These are phyloP conservation scores for Physocephala rufipes DNA, from an alignment of 2,888 invertebrate genomes.

Conservation along the genomic window DNA sequence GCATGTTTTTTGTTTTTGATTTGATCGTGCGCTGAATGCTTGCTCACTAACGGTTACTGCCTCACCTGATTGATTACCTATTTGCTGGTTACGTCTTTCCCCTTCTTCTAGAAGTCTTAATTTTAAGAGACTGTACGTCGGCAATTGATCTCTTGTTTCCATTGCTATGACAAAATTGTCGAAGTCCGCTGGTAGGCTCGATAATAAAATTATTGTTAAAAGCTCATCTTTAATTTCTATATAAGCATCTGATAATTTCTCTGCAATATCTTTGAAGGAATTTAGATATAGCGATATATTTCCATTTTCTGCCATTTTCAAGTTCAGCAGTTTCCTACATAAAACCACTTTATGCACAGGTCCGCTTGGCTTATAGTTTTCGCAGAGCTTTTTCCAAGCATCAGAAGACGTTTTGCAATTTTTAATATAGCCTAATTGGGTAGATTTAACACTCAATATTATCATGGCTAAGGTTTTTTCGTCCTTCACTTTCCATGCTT, in stretches of 20 bases:
- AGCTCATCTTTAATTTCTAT: slow-evolving; percentile 14
- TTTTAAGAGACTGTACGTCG: slow-evolving; percentile 26
- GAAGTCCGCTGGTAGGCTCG: slow-evolving; percentile 2
- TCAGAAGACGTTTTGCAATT: slow-evolving; percentile 37
- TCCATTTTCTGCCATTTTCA: slow-evolving; percentile 30
- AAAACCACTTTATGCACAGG: slow-evolving; percentile 36
- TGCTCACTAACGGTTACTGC: slow-evolving; percentile 13
- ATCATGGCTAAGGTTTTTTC: slow-evolving; percentile 11
- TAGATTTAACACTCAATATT: slow-evolving; percentile 3
- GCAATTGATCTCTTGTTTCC: slow-evolving; percentile 36
- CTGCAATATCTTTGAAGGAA: slow-evolving; percentile 7
- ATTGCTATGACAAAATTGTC: slow-evolving; percentile 35
- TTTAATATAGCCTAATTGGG: slow-evolving; percentile 32
- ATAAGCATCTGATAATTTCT: slow-evolving; percentile 23
- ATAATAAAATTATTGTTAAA: slow-evolving; percentile 24
- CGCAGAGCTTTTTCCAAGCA: slow-evolving; percentile 37
- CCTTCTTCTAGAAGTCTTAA: slow-evolving; percentile 37
- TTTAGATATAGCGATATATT: slow-evolving; percentile 18
- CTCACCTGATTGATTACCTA: too few relatives aligned
- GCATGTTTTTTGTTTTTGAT: not conserved
- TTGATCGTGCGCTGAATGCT: slow-evolving; percentile 16
- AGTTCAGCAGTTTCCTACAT: slow-evolving; percentile 37
- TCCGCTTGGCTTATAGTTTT: slow-evolving; percentile 36
- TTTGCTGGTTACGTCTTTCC: slow-evolving; percentile 6
- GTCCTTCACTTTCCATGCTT: slow-evolving; percentile 7